Evolutionary conservation across 2,797 vertebrate species (phyloP).

Genomic region (Emys orbicularis): DNA sequence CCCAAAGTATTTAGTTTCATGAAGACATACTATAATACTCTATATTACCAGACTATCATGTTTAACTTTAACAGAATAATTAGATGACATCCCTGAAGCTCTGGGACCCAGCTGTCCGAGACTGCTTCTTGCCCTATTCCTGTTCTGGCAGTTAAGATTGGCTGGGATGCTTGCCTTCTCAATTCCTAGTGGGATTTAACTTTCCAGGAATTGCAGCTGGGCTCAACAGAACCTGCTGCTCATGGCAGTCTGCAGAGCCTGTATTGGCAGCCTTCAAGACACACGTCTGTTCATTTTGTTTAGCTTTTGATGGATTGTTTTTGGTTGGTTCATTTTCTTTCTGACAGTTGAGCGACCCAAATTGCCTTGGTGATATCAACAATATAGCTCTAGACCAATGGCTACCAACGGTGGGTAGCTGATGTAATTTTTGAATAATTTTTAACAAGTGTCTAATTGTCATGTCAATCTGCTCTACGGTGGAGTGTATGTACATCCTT

Average conservation of each 20-base stretch:
- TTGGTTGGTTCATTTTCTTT: constrained; percentile 54
- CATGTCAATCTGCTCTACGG: background rate
- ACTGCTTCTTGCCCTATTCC: background rate
- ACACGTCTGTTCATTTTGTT: constrained; percentile 41
- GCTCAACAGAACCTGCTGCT: constrained; percentile 30
- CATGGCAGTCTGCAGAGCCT: background rate
- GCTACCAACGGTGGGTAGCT: background rate
- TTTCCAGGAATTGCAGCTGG: background rate
- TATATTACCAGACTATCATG: background rate
- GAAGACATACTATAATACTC: background rate
- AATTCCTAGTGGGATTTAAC: background rate
- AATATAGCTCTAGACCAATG: constrained; percentile 19
- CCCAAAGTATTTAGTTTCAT: background rate
- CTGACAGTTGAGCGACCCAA: constrained; percentile 15
- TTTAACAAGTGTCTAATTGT: constrained; percentile 14
- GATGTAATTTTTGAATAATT: constrained; percentile 9
- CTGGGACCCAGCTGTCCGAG: background rate
- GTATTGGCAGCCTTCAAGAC: constrained; percentile 1
- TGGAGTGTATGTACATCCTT: background rate
- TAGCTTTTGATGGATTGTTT: constrained; percentile 31
- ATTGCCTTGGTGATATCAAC: constrained; percentile 45
- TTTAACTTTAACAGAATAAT: constrained; percentile 11
- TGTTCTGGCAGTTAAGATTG: background rate
- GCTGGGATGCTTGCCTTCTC: background rate
- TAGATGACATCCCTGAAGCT: background rate